Conservation (phyloP, 2,888 invertebrate species). For the Eudasyphora cyanicolor region DNA sequence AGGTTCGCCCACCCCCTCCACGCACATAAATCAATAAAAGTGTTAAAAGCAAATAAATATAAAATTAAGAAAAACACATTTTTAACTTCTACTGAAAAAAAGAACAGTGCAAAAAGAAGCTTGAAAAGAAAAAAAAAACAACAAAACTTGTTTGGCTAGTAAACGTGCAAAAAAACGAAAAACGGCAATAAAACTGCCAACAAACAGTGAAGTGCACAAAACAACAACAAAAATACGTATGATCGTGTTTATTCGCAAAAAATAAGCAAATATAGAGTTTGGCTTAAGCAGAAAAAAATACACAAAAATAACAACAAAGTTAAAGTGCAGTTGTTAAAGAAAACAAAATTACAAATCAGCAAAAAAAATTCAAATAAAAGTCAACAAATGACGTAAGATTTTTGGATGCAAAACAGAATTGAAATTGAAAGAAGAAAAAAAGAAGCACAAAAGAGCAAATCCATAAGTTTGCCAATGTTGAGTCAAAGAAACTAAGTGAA, state of each 20-base stretch:
- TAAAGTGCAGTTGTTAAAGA: slow-evolving; percentile 38
- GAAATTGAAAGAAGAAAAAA: background rate
- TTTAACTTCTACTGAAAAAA: background rate
- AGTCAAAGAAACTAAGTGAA: no score
- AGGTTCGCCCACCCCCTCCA: no score
- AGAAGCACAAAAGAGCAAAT: slow-evolving; percentile 5
- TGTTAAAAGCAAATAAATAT: slow-evolving; percentile 1
- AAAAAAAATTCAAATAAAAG: slow-evolving; percentile 20
- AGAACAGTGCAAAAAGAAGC: slow-evolving; percentile 15
- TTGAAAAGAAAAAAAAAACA: slow-evolving; percentile 12
- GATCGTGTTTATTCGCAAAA: slow-evolving; percentile 18
- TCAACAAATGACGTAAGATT: slow-evolving; percentile 56
- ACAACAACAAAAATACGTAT: no score
- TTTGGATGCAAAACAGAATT: background rate
- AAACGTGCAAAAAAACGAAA: slow-evolving; percentile 33
- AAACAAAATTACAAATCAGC: slow-evolving; percentile 1
- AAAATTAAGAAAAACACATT: background rate
- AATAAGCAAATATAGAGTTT: background rate
- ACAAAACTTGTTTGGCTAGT: slow-evolving; percentile 57
- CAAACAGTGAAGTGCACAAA: slow-evolving; percentile 15
- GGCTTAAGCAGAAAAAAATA: slow-evolving; percentile 14
- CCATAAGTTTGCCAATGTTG: background rate
- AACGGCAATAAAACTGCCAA: slow-evolving; percentile 39
- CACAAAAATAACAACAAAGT: background rate
- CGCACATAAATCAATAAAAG: slow-evolving; percentile 2